phyloP scores from a whole-genome alignment of 2,113 vertebrate genomes.

The Felis chaus region DNA sequence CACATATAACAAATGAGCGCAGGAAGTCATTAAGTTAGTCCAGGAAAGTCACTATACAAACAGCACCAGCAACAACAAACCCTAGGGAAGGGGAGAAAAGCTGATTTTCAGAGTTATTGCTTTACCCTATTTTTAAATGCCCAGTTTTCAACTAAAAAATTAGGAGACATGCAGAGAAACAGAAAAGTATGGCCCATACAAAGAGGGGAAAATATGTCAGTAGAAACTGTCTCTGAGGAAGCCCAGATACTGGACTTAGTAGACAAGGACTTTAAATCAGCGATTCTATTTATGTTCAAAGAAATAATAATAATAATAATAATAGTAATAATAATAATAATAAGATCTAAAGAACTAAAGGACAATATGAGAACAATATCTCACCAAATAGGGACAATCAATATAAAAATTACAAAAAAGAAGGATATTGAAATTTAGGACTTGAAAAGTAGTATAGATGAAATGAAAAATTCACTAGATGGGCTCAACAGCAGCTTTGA shows the following conservation, averaged over 20 bases:
- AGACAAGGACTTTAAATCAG: not conserved
- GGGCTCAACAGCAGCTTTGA: not conserved
- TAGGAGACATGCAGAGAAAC: not conserved
- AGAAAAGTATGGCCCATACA: not conserved
- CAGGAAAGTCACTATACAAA: conserved; percentile 10
- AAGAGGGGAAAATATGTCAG: not conserved
- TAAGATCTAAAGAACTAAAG: not conserved
- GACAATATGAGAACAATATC: not conserved
- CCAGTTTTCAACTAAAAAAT: conserved; percentile 13
- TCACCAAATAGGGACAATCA: not conserved
- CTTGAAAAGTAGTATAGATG: not conserved
- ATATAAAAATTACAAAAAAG: not conserved
- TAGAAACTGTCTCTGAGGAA: not conserved
- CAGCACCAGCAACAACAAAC: conserved; percentile 12
- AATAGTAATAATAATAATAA: not conserved
- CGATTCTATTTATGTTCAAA: not conserved
- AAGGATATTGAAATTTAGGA: not conserved
- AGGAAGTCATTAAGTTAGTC: not conserved
- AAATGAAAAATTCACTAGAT: not conserved
- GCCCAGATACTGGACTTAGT: not conserved
- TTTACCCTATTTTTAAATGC: not conserved
- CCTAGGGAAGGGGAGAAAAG: not conserved
- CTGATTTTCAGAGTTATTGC: not conserved
- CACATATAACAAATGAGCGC: not conserved
- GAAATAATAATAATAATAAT: not conserved